These are phyloP conservation scores for Planiliza haematocheilus DNA, from an alignment of 2,113 vertebrate genomes.

Conservation along the genomic window DNA sequence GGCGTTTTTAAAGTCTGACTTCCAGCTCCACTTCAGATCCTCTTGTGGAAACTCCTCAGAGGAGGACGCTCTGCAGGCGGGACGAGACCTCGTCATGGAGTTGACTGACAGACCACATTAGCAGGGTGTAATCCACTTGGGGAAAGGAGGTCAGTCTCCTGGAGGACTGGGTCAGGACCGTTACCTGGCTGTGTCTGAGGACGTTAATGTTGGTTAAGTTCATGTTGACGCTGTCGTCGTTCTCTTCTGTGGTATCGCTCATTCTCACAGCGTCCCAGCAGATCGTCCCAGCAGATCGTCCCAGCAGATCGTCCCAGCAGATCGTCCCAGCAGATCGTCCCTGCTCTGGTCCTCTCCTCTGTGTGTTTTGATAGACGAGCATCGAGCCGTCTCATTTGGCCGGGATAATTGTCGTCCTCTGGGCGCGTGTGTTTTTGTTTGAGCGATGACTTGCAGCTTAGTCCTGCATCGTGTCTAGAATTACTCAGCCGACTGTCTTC, in stretches of 20 bases:
- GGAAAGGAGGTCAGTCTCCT: constrained; percentile 71
- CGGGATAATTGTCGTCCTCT: constrained; percentile 45
- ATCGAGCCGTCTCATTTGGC: constrained; percentile 12
- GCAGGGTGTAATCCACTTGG: constrained; percentile 73
- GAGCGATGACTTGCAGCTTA: constrained; percentile 59
- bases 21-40: neutral
- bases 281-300: too few species aligned
- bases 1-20: neutral
- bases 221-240: neutral
- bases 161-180: constrained; percentile 36
- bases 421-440: constrained; percentile 34
- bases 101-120: constrained; percentile 61
- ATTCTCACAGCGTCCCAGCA: constrained; percentile 22
- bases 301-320: too few species aligned
- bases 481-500: constrained; percentile 42
- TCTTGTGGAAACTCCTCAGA: neutral
- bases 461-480: constrained; percentile 61
- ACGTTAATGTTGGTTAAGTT: neutral
- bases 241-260: constrained; percentile 6
- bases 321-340: too few species aligned
- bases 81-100: constrained; percentile 41
- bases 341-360: constrained; percentile 21
- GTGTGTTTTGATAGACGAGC: constrained; percentile 30
- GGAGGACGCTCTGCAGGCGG: constrained; percentile 23
- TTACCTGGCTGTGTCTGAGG: constrained; percentile 25